Base-by-base conservation (phyloP, 2,888 invertebrate species). In the Thyatira batis region DNA sequence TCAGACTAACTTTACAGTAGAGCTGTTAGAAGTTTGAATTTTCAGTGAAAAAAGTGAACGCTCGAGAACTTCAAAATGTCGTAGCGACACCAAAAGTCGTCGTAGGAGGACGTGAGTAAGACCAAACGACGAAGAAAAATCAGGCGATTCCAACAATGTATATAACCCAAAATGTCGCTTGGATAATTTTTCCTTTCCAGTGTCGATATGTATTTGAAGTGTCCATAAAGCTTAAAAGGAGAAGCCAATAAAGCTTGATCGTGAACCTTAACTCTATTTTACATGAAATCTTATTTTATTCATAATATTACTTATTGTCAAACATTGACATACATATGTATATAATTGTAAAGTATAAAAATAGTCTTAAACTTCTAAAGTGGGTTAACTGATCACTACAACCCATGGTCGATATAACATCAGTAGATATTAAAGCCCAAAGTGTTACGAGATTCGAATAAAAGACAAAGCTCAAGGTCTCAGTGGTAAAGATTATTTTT, bases 291-390 rank as follows among this genome's bases (percentile, higher is more conserved):
- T 64, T 70, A 69, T 49, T 55, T 52, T 63, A 63, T 69, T 51
- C 51, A 60, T 65, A 69, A 65, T 61, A 59, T 57, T 68, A 71
- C 70, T 84, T 85, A 86, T 85, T 85, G 85, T 85, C 86, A 81
- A 78, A 71, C 63, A 67, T 71, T 70, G 76, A 73, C 73, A 63
- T 60, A 62, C 49, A 63, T 61, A 60, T n/a, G n/a, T n/a, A n/a
- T n/a, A n/a, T 58, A 62, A 63, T 51, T 59, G 49, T 60, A 9
- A 50, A 48, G 39, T 53, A 60, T 61, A 64, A 59, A 65, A 58
- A 57, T 53, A 54, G 46, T 49, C 45, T n/a, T n/a, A n/a, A n/a
- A n/a, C n/a, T n/a, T n/a, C n/a, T 33, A 52, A 59, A 46, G 17
- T 1, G 13, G 39, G 8, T 8, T 17, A 39, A 8, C 39, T 39